Percentiles rank a stretch among this genome's conserved stretches.
Evolutionary conservation across 2,888 invertebrate species (phyloP).

Genomic region (Hemicrepidius hirtus): DNA sequence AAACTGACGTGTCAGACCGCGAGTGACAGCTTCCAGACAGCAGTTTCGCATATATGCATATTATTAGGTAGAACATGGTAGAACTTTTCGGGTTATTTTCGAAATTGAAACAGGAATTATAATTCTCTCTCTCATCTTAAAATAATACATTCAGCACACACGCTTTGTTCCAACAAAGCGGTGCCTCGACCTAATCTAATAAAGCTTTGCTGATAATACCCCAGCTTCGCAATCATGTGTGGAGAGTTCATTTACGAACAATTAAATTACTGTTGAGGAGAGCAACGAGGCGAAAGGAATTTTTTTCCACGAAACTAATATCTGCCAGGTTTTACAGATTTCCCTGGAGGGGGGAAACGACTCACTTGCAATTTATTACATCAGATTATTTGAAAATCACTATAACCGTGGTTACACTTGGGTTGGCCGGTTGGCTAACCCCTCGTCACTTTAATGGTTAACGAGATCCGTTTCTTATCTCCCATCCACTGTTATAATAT

Average conservation of each 20-base stretch:
- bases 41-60: neutral
- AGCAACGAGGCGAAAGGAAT: no score
- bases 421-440: no score
- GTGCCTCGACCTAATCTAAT: constrained; percentile 9
- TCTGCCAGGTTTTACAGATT: no score
- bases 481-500: no score
- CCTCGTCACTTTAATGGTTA: no score
- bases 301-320: no score
- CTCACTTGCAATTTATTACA: no score
- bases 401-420: no score
- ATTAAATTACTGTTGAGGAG: neutral
- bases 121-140: neutral
- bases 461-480: no score
- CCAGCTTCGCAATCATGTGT: constrained; percentile 1
- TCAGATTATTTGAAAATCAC: no score
- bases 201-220: neutral
- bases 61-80: neutral
- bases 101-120: neutral
- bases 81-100: neutral
- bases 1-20: neutral
- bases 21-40: neutral
- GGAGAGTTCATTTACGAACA: neutral
- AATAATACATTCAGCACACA: constrained; percentile 9
- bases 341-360: no score
- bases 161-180: neutral